Conservation (phyloP, 2,797 vertebrate species). For the Lagocephalus sceleratus region DNA sequence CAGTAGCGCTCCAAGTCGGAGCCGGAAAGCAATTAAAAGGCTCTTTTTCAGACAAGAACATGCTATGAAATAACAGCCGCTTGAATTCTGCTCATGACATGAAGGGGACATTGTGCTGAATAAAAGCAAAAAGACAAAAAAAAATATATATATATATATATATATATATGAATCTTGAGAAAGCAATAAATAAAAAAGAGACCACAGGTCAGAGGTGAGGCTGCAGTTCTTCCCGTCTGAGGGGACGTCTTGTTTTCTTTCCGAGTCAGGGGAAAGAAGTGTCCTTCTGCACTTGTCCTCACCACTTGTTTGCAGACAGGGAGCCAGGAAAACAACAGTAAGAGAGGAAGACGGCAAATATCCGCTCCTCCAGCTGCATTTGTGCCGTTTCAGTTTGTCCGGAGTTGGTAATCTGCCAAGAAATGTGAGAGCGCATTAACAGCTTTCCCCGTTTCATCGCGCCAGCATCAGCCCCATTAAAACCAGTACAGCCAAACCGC, state of each 20-base stretch:
- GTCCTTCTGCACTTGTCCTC: slow-evolving; percentile 53
- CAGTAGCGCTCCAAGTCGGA: slow-evolving; percentile 6
- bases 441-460: slow-evolving; percentile 36
- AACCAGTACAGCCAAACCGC: slow-evolving; percentile 31
- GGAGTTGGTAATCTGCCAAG: slow-evolving; percentile 90
- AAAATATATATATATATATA: slow-evolving; percentile 11
- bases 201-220: slow-evolving; percentile 38
- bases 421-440: slow-evolving; percentile 61
- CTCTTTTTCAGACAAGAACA: slow-evolving; percentile 1
- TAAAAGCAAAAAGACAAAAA: slow-evolving; percentile 25
- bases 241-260: slow-evolving; percentile 30
- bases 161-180: too few relatives aligned
- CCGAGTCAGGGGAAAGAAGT: slow-evolving; percentile 1
- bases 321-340: slow-evolving; percentile 32
- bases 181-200: too few relatives aligned
- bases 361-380: slow-evolving; percentile 62
- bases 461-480: slow-evolving; percentile 37
- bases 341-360: slow-evolving; percentile 42
- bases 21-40: slow-evolving; percentile 5
- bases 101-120: background rate
- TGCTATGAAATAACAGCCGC: slow-evolving; percentile 4
- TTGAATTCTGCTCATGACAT: slow-evolving; percentile 12
- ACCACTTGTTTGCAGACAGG: slow-evolving; percentile 36
- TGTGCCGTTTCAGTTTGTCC: slow-evolving; percentile 82
- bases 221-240: slow-evolving; percentile 20